A percentile compares a stretch with the other conserved stretches of the same genome.
These are phyloP conservation scores for Yponomeuta sedellus DNA, from an alignment of 2,888 invertebrate species.

Conservation along the genomic window DNA sequence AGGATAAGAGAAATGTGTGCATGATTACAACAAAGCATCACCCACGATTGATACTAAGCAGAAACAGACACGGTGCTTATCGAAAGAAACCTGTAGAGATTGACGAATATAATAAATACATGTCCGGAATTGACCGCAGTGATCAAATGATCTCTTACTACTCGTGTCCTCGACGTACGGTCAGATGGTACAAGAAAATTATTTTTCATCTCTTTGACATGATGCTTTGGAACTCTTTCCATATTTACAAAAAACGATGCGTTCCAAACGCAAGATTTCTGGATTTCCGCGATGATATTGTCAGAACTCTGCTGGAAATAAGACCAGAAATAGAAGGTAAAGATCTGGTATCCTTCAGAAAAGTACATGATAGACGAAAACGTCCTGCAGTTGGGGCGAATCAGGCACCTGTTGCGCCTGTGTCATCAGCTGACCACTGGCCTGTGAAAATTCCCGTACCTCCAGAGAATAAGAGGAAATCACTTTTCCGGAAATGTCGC, in stretches of 20 bases:
- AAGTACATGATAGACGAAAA: no score
- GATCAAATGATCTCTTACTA: constrained; percentile 28
- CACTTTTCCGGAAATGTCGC: not conserved
- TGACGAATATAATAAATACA: not conserved
- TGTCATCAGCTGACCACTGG: not conserved
- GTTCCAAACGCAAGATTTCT: not conserved
- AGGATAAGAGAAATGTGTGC: constrained; percentile 30
- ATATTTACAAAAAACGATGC: constrained; percentile 17
- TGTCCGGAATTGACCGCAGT: constrained; percentile 26
- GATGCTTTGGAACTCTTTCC: constrained; percentile 28
- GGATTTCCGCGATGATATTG: not conserved
- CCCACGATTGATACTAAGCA: constrained; percentile 24
- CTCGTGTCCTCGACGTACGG: constrained; percentile 27
- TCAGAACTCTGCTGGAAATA: not conserved
- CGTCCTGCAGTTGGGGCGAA: not conserved
- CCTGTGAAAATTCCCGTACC: not conserved
- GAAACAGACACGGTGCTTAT: constrained; percentile 13
- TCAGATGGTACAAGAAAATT: constrained; percentile 32
- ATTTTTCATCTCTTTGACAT: constrained; percentile 31
- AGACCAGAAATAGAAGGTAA: not conserved
- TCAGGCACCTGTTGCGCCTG: not conserved
- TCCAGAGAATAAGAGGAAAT: not conserved
- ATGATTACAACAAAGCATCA: constrained; percentile 32
- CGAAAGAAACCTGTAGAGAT: not conserved
- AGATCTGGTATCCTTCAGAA: not conserved